Evolutionary conservation across 2,888 invertebrate species (phyloP), one percentile per base, ranked within the genome.

Genomic region (Miltochrista miniata): DNA sequence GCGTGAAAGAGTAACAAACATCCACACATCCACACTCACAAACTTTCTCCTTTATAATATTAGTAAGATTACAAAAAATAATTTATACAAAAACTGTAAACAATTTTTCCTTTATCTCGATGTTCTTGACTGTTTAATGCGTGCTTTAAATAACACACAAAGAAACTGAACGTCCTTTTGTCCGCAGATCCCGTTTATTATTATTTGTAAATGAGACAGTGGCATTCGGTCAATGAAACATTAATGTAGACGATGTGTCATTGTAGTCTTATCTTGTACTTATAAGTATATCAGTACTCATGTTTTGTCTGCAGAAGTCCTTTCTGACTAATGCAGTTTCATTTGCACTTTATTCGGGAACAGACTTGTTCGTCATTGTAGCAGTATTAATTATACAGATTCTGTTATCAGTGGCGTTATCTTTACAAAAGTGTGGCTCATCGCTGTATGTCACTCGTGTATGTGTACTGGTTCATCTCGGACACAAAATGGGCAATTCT

Each of bases 171-270:
- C 49, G 50, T 45, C 48, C 38, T 48, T 50, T 47, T 52, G 39
- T 14, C 24, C 49, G 12, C 38, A 42, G 38, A 50, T 44, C 11
- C 9, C 39, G 56, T 66, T 66, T 56, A 58, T 54, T 56, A 58
- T 54, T 63, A 49, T 43, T 46, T 54, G 38, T 54, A 54, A 63
- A 59, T 61, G 63, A 64, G 72, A 70, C 61, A 61, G 65, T 77
- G 58, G 62, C 60, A 70, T 71, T 71, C 79, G 81, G 83, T 80
- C 81, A 81, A 74, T 74, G 75, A 65, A 76, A 75, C 74, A 68
- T 70, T 72, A 73, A 70, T 74, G 72, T 79, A 79, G 79, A 69
- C 81, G 80, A 81, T 85, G 85, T 87, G 88, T 88, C 86, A 88
- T 81, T 85, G 83, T 68, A 75, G 75, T 74, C 78, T 88, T 88